Evolutionary conservation across 2,888 invertebrate species (phyloP).

Genomic region (Taphrorychus bicolor): DNA sequence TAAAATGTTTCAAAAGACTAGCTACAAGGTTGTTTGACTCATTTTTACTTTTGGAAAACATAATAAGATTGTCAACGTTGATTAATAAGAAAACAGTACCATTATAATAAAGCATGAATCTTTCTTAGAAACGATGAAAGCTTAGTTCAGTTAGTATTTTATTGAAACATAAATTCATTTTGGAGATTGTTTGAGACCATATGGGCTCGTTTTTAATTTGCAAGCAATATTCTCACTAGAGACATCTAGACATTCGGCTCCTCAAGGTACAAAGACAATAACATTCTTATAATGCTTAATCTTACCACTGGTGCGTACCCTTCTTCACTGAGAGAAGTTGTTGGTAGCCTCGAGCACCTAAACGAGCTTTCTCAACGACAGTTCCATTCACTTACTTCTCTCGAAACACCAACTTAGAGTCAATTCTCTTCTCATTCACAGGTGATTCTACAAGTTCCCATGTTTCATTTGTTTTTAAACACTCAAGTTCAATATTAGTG

Average conservation of each 20-base stretch:
- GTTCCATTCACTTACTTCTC: too few species aligned
- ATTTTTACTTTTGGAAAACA: too few species aligned
- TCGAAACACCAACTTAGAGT: too few species aligned
- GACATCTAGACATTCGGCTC: constrained; percentile 11
- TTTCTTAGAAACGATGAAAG: too few species aligned
- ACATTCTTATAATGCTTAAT: constrained; percentile 11
- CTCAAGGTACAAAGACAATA: constrained; percentile 16
- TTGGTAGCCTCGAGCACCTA: constrained; percentile 22
- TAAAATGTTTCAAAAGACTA: constrained; percentile 25
- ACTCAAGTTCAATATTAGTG: too few species aligned
- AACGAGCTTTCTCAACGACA: constrained; percentile 12
- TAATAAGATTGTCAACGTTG: too few species aligned
- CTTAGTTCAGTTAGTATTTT: neutral
- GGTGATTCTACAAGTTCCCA: constrained; percentile 38
- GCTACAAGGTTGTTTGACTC: too few species aligned
- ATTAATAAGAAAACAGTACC: too few species aligned
- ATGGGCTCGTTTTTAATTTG: too few species aligned
- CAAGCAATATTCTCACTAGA: constrained; percentile 12
- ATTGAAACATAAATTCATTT: constrained; percentile 21
- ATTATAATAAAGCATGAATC: too few species aligned
- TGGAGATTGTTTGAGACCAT: constrained; percentile 22
- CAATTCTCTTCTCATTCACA: too few species aligned
- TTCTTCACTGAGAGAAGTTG: constrained; percentile 25
- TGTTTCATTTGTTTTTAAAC: too few species aligned
- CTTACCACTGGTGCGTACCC: constrained; percentile 18